Percentiles rank a stretch among this genome's conserved stretches.
These are phyloP conservation scores for Poecile atricapillus DNA, from an alignment of 2,113 vertebrate species.

Conservation along the genomic window DNA sequence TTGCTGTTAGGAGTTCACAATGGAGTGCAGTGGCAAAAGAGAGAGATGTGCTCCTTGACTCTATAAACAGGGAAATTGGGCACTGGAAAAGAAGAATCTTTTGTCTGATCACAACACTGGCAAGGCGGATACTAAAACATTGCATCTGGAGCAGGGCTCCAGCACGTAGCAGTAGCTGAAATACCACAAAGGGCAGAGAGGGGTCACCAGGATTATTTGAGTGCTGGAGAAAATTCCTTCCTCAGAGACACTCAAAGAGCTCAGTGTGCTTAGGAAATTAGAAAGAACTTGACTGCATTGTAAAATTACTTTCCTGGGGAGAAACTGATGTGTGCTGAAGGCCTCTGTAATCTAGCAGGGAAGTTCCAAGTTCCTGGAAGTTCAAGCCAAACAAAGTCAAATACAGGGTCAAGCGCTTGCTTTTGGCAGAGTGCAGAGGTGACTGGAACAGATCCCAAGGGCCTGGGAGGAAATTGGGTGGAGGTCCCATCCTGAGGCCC, in stretches of 20 bases:
- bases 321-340: neutral
- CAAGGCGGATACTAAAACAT: neutral
- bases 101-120: neutral
- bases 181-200: neutral
- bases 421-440: neutral
- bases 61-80: neutral
- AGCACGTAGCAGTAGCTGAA: neutral
- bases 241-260: neutral
- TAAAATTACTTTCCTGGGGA: constrained; percentile 1
- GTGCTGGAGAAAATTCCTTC: neutral
- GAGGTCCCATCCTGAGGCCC: neutral
- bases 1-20: neutral
- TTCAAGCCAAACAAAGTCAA: neutral
- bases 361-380: constrained; percentile 8
- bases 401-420: neutral
- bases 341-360: neutral
- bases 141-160: neutral
- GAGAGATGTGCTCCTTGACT: neutral
- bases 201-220: neutral
- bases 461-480: neutral
- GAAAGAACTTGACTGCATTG: neutral
- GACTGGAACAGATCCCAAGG: constrained; percentile 4
- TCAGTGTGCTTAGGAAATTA: neutral
- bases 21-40: neutral
- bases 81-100: neutral